Base-by-base conservation (phyloP, 2,113 vertebrate genomes). In the Procapra przewalskii region DNA sequence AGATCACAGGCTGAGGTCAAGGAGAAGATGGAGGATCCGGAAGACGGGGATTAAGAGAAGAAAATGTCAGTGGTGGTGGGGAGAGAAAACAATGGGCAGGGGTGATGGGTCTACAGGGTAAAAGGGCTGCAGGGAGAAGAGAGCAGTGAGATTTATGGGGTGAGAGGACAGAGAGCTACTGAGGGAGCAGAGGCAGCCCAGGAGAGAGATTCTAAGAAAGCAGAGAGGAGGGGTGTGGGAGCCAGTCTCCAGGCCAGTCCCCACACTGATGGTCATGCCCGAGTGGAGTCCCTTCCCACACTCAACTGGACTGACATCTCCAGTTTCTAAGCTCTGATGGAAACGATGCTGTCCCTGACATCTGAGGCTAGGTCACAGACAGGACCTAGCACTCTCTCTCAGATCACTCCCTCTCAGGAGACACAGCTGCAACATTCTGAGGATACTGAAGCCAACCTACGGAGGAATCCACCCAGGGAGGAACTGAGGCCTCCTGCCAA, bases 1-100 rank as follows among this genome's bases (percentile, higher is more conserved):
- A 75, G 85, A 52, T 91, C 86, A 19, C 1, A 21, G 75, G 62
- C 71, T 23, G 55, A 93, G 96, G 94, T 92, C 97, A 92, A 93
- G 82, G 83, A 60, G 77, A 88, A 96, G 79, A 87, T 3, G 23
- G 36, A 59, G 54, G 84, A 75, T 54, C 71, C 90, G 85, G 89
- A 94, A 95, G 89, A 83, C 2, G 29, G 40, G 88, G 89, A 67
- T 94, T 94, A 55, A 75, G 33, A 79, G 59, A 36, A 91, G 80
- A 31, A 89, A 96, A 62, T 9, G 23, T n/a, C 43, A 21, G 81
- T 6, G 21, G 60, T 5, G 36, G 36, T 8, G 54, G 3, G 12
- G 64, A 52, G 29, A 80, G 36, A 25, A 88, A 80, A 82, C 25
- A 82, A 82, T 10, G 23, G 21, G 45, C 33, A 54, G 12, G 77